These are phyloP conservation scores for Campoplex nolae DNA, from an alignment of 2,888 invertebrate genomes.

Conservation along the genomic window DNA sequence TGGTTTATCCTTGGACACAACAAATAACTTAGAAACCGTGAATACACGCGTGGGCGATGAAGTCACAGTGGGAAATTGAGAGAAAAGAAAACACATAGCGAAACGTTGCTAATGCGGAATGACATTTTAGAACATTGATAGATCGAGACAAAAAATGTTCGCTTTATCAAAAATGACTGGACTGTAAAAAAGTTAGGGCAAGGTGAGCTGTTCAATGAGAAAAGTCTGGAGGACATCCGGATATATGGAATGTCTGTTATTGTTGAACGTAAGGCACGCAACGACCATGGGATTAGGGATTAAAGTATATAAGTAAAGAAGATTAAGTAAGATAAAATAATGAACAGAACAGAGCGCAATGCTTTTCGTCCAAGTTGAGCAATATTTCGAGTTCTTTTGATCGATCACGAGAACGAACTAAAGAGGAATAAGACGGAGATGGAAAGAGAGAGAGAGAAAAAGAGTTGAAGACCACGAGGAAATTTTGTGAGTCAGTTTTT, in stretches of 20 bases:
- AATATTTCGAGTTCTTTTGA: conserved; percentile 40
- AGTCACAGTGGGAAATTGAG: background rate
- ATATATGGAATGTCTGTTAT: conserved; percentile 40
- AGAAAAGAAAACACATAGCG: conserved; percentile 5
- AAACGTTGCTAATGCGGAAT: conserved; percentile 2
- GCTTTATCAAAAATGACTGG: background rate
- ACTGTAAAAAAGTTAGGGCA: background rate
- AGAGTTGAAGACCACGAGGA: conserved; percentile 30
- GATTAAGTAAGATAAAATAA: conserved; percentile 46
- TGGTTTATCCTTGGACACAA: conserved; percentile 22
- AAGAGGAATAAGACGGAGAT: background rate
- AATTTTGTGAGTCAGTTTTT: conserved; percentile 62
- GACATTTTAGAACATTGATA: background rate
- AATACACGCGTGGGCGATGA: conserved; percentile 49
- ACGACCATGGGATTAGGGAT: conserved; percentile 54
- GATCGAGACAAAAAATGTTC: background rate
- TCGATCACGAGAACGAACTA: conserved; percentile 57
- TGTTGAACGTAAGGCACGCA: conserved; percentile 9
- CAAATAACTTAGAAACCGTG: conserved; percentile 44
- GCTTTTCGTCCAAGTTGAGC: conserved; percentile 60
- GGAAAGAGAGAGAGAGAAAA: background rate
- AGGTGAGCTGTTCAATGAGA: conserved; percentile 27
- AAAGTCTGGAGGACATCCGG: conserved; percentile 66
- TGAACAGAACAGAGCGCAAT: conserved; percentile 1
- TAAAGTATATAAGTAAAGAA: conserved; percentile 49